These are phyloP conservation scores for Typhlomys cinereus DNA, from an alignment of 2,113 vertebrate species.

Conservation along the genomic window DNA sequence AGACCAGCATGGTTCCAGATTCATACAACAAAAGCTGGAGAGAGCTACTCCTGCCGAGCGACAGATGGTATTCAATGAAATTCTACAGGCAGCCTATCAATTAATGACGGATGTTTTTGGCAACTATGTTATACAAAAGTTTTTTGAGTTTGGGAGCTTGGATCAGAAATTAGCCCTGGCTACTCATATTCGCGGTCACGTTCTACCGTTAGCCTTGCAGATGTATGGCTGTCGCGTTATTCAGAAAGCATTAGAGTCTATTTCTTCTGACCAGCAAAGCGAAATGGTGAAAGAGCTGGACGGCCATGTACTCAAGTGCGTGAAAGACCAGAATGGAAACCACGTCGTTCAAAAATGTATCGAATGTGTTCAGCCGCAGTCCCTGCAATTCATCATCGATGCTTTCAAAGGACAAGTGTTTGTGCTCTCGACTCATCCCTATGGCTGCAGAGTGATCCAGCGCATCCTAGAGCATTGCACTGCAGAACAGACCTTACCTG, in stretches of 20 bases:
- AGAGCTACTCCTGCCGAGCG: constrained; percentile 95
- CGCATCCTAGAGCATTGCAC: constrained; percentile 98
- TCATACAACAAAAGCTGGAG: constrained; percentile 98
- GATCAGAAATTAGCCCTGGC: constrained; percentile 97
- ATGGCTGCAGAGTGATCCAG: constrained; percentile 97
- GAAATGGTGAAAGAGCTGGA: constrained; percentile 97
- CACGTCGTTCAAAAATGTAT: constrained; percentile 99
- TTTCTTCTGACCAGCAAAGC: constrained; percentile 98
- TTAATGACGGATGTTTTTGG: constrained; percentile 99
- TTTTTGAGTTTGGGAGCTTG: constrained; percentile 98
- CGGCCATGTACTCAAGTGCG: constrained; percentile 97
- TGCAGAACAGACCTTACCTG: constrained; percentile 95
- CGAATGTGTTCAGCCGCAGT: constrained; percentile 97
- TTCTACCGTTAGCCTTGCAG: constrained; percentile 95
- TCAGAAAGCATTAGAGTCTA: constrained; percentile 98
- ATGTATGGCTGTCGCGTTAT: constrained; percentile 99
- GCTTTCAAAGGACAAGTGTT: constrained; percentile 98
- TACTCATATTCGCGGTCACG: constrained; percentile 95
- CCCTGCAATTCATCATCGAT: constrained; percentile 97
- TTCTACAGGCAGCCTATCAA: constrained; percentile 97
- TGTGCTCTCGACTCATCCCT: constrained; percentile 97
- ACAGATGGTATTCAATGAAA: constrained; percentile 98
- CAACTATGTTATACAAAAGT: constrained; percentile 99
- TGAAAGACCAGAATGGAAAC: constrained; percentile 98
- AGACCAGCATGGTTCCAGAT: constrained; percentile 98